Evolutionary conservation across 1,140 invertebrate species (phyloP).

Genomic region (Prorops nasuta): DNA sequence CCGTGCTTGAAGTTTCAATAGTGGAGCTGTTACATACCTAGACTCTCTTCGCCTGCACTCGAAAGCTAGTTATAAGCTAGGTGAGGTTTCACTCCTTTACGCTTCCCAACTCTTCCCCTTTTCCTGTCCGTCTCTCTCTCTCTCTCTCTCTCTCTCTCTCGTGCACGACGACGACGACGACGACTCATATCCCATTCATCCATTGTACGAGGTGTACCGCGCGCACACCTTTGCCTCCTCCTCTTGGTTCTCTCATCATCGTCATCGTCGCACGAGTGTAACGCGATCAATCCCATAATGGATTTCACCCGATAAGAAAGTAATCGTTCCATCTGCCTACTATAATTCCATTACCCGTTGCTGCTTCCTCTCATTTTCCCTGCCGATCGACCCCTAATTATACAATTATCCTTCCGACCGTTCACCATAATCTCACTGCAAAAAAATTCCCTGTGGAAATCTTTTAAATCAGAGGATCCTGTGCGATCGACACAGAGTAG

Average conservation of each 20-base stretch:
- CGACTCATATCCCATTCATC: too few relatives aligned
- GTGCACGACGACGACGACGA: too few relatives aligned
- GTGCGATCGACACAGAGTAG: too few relatives aligned
- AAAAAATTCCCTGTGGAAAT: too few relatives aligned
- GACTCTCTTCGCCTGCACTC: neutral
- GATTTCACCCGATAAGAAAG: constrained; percentile 36
- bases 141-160: constrained; percentile 9
- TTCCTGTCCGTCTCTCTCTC: constrained; percentile 8
- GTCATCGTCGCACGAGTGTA: too few relatives aligned
- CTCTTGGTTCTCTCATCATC: too few relatives aligned
- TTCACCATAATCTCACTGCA: neutral
- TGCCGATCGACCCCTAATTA: constrained; percentile 17
- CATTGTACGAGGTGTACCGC: too few relatives aligned
- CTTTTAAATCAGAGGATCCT: too few relatives aligned
- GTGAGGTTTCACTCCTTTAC: too few relatives aligned
- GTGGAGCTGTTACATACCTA: constrained; percentile 37
- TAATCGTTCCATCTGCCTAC: constrained; percentile 37
- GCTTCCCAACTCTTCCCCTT: neutral
- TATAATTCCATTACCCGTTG: constrained; percentile 33
- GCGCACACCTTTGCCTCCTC: too few relatives aligned
- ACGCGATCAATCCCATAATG: constrained; percentile 38
- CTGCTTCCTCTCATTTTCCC: neutral
- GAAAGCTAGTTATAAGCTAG: neutral
- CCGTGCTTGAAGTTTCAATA: constrained; percentile 46
- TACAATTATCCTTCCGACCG: constrained; percentile 16